These are phyloP conservation scores for Crotophaga sulcirostris DNA, from an alignment of 2,113 vertebrate species.

Conservation along the genomic window DNA sequence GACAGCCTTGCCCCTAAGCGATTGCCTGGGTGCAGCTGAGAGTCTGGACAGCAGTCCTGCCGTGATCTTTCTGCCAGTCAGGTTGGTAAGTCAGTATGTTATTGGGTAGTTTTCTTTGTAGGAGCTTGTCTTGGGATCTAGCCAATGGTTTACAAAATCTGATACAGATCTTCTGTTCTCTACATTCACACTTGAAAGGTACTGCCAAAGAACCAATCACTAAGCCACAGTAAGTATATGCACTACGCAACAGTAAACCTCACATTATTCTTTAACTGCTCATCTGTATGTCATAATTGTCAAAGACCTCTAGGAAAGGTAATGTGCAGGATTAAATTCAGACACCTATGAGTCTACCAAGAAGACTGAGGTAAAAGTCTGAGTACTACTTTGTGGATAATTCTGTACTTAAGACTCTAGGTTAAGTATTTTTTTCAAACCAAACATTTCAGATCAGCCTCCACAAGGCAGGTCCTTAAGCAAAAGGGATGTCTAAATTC, in stretches of 20 bases:
- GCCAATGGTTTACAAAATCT: background rate
- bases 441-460: background rate
- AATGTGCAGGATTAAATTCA: background rate
- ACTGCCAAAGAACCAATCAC: background rate
- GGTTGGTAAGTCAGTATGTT: background rate
- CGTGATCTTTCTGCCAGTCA: background rate
- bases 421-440: background rate
- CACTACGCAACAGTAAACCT: background rate
- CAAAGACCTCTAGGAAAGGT: background rate
- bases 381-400: background rate
- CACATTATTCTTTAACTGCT: background rate
- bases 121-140: background rate
- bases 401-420: background rate
- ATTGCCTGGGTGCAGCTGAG: rapidly evolving
- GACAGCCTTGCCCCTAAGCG: background rate
- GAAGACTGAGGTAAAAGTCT: background rate
- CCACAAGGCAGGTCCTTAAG: background rate
- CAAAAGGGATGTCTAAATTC: background rate
- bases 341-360: background rate
- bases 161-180: background rate
- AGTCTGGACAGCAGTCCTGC: background rate
- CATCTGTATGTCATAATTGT: background rate
- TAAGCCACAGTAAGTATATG: background rate
- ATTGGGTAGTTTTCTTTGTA: background rate
- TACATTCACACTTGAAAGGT: rapidly evolving